phyloP scores from a whole-genome alignment of 2,888 invertebrate genomes.

The Netelia fuscicornis region DNA sequence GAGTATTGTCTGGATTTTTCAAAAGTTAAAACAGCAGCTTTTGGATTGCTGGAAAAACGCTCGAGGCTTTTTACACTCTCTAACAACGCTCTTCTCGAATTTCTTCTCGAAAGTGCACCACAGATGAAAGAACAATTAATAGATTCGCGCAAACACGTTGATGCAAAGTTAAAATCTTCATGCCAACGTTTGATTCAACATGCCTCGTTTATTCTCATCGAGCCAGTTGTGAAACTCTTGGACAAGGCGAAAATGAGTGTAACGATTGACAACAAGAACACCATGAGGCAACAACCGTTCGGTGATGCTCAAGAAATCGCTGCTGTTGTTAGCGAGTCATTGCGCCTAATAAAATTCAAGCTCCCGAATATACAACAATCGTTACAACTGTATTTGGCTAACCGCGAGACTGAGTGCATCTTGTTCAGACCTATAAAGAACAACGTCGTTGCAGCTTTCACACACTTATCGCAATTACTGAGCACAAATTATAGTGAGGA shows the following conservation, averaged over 20 bases:
- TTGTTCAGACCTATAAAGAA: constrained; percentile 97
- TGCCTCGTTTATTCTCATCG: constrained; percentile 91
- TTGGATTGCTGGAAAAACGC: constrained; percentile 90
- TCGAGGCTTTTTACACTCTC: constrained; percentile 92
- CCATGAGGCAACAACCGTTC: constrained; percentile 86
- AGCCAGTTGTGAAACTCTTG: constrained; percentile 87
- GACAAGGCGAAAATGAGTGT: constrained; percentile 88
- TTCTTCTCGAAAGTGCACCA: constrained; percentile 96
- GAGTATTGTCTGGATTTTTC: constrained; percentile 98
- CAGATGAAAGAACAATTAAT: constrained; percentile 96
- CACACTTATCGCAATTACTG: constrained; percentile 93
- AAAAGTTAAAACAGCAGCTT: constrained; percentile 95
- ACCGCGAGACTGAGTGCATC: constrained; percentile 98
- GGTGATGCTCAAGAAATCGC: constrained; percentile 91
- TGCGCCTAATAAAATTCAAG: constrained; percentile 92
- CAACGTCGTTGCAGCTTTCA: constrained; percentile 95
- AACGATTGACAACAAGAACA: constrained; percentile 65
- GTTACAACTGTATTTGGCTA: constrained; percentile 98
- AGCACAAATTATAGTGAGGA: constrained; percentile 92
- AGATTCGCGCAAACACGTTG: constrained; percentile 98
- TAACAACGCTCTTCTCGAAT: constrained; percentile 97
- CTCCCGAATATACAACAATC: constrained; percentile 93
- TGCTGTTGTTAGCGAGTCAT: constrained; percentile 90
- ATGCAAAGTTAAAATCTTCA: constrained; percentile 94
- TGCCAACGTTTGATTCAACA: constrained; percentile 96